These are phyloP conservation scores for Molorchus minor DNA, from an alignment of 2,888 invertebrate genomes.

Conservation along the genomic window DNA sequence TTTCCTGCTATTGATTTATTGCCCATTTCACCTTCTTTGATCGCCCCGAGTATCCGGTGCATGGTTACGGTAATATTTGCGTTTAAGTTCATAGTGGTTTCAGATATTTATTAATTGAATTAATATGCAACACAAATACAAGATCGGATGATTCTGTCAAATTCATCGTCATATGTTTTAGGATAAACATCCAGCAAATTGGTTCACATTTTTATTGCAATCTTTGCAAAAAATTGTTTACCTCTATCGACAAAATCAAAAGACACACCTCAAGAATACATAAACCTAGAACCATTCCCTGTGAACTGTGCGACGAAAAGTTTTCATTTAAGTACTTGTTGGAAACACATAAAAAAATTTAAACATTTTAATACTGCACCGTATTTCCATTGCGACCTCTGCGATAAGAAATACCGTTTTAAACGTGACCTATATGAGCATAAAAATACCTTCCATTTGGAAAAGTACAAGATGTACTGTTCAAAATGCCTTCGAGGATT, in stretches of 20 bases:
- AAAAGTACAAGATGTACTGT: not conserved
- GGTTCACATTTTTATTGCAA: not conserved
- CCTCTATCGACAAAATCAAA: not conserved
- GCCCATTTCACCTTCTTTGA: too few species aligned
- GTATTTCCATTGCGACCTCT: constrained; percentile 33
- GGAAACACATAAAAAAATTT: not conserved
- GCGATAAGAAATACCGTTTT: constrained; percentile 22
- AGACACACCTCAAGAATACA: not conserved
- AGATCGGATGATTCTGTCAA: too few species aligned
- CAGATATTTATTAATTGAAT: too few species aligned
- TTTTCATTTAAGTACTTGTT: not conserved
- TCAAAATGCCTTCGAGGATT: constrained; percentile 32
- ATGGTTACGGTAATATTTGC: too few species aligned
- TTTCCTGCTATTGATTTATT: too few species aligned
- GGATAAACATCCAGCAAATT: not conserved
- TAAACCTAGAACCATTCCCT: not conserved
- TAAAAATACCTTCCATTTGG: not conserved
- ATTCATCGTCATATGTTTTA: too few species aligned
- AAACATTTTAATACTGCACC: not conserved
- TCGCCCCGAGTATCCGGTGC: too few species aligned
- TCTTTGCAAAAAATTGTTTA: not conserved
- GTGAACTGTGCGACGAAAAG: not conserved
- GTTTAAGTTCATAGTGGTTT: too few species aligned
- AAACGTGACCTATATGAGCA: not conserved
- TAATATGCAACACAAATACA: too few species aligned